Evolutionary conservation across 1,140 invertebrate species (phyloP), one percentile per base, ranked within the genome.

Genomic region (Drosophila santomea): DNA sequence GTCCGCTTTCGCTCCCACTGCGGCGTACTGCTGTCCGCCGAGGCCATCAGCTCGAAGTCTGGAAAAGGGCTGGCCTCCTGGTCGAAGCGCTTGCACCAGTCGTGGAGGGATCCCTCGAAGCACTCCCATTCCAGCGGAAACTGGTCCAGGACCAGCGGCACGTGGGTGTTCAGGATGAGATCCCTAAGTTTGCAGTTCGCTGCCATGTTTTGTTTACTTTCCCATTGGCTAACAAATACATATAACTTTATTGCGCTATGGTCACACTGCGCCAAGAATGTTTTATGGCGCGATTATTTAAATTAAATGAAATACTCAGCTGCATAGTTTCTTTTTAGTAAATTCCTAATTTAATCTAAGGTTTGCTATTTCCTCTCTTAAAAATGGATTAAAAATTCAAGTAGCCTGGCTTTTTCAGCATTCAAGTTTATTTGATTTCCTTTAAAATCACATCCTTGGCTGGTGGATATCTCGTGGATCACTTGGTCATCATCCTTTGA

Each of bases 1-100:
- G 89, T 78, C 80, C 96, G 95, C 55, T 94, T 93, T 41, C 94
- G 93, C 93, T 97, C 97, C 96, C 96, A 97, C 84, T 96, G 95
- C 0, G 96, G 96, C 59, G 94, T 92, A 92, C 95, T 86, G 83
- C 48, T 92, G 60, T 80, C 93, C 64, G 77, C 80, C 78, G 76
- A 78, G 66, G 44, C 74, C 92, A 89, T 93, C 68, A 72, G 90
- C 91, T 74, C 94, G 72, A 94, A 94, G 7, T 28, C 41, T 6
- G 77, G 93, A 72, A 60, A 67, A 78, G 80, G 25, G 28, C 38
- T 12, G 12, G 54, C 38, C 10, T 92, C 91, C 14, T 88, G 69
- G 44, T 93, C 93, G 71, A 93, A 93, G 35, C 91, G 74, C n/a
- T 91, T 66, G 61, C 90, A 92, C 94, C 94, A 94, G 50, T 94